Conservation (phyloP, 2,797 vertebrate genomes). For the Rhincodon typus region DNA sequence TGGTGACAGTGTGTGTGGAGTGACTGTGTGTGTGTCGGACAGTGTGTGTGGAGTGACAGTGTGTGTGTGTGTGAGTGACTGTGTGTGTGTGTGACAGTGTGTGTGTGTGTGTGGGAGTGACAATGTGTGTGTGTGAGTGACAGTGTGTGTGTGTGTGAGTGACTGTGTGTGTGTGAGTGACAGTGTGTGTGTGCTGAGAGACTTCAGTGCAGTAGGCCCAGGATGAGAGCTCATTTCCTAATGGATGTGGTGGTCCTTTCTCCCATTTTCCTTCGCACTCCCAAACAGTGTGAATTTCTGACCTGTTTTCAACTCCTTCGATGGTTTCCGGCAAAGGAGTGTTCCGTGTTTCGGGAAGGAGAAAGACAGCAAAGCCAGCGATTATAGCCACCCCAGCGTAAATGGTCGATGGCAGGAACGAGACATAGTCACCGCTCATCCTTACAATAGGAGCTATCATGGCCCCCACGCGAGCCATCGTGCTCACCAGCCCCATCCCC, state of each 20-base stretch:
- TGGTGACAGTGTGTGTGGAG: no score
- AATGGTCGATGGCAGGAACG: constrained; percentile 67
- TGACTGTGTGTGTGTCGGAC: no score
- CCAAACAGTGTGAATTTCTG: background rate
- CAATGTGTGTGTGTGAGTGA: no score
- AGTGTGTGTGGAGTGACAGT: no score
- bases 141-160: no score
- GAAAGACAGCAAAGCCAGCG: constrained; percentile 55
- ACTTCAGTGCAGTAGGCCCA: no score
- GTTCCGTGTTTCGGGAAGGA: constrained; percentile 79
- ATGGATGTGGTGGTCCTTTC: no score
- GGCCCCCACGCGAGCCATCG: constrained; percentile 75
- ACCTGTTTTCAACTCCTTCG: constrained; percentile 68
- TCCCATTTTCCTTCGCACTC: background rate
- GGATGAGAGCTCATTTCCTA: background rate
- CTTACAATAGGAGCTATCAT: constrained; percentile 79
- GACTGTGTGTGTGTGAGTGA: no score
- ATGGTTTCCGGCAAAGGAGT: constrained; percentile 75
- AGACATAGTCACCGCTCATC: constrained; percentile 71
- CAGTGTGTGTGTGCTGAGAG: no score
- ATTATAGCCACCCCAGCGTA: constrained; percentile 66
- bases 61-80: no score
- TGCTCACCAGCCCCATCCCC: constrained; percentile 76
- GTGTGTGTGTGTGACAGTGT: no score
- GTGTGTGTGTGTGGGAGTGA: no score